A percentile compares a stretch with the other conserved stretches of the same genome.
Evolutionary conservation across 2,888 invertebrate genomes (phyloP).

Genomic region (Nipponacmea schrenckii): DNA sequence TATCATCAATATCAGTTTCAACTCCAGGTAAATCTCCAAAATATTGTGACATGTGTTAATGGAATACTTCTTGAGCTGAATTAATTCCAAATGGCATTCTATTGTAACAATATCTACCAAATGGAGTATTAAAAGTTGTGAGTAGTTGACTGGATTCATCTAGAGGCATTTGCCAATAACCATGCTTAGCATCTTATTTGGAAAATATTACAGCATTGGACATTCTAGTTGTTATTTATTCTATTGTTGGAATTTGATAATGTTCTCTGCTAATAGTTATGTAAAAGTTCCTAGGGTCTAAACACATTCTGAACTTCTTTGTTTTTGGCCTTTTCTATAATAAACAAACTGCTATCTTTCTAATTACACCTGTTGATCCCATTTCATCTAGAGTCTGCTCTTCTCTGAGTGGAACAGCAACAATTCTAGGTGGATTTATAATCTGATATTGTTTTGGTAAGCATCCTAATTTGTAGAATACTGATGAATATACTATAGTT

Average conservation of each 20-base stretch:
- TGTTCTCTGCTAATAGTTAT: slow-evolving; percentile 21
- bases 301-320: slow-evolving; percentile 22
- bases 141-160: slow-evolving; percentile 23
- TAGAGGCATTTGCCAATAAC: slow-evolving; percentile 23
- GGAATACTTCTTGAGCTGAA: slow-evolving; percentile 28
- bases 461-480: slow-evolving; percentile 11
- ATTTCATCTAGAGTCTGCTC: slow-evolving; percentile 17
- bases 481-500: background rate
- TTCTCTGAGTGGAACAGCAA: slow-evolving; percentile 18
- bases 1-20: slow-evolving; percentile 31
- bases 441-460: slow-evolving; percentile 15
- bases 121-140: slow-evolving; percentile 24
- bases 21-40: slow-evolving; percentile 30
- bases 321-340: no score
- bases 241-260: slow-evolving; percentile 16
- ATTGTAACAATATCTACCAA: slow-evolving; percentile 19
- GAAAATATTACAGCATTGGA: slow-evolving; percentile 19
- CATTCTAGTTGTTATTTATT: slow-evolving; percentile 20
- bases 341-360: slow-evolving; percentile 20
- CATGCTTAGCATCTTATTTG: slow-evolving; percentile 19
- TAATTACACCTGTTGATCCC: slow-evolving; percentile 11
- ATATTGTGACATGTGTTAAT: slow-evolving; percentile 22
- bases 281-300: slow-evolving; percentile 28
- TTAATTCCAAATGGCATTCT: slow-evolving; percentile 33
- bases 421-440: slow-evolving; percentile 12